Base-by-base conservation (phyloP, 2,888 invertebrate genomes). In the Dolichomitus sp. region DNA sequence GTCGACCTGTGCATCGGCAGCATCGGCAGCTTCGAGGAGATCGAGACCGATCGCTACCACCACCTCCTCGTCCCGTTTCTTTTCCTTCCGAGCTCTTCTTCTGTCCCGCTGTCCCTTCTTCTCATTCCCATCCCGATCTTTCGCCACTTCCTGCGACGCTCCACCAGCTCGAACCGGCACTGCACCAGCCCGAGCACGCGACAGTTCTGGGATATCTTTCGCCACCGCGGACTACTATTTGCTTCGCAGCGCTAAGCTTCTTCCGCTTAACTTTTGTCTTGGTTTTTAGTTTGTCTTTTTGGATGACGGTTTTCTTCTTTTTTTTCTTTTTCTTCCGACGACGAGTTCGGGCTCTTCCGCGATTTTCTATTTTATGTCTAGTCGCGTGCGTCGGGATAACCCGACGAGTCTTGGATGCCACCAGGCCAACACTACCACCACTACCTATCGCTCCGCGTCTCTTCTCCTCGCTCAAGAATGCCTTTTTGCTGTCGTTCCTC, bases 171-270 rank as follows among this genome's bases (percentile, higher is more conserved):
- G 11, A 52, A 48, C 33, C 48, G 61, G 61, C 27, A 61, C 45
- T 14, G 72, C 61, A 23, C 11, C 69, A 54, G 87, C 86, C 37
- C 11, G 42, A 89, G 90, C 89, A 89, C 90, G 90, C 90, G 90
- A 90, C 90, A 88, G 89, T 88, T 90, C 89, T 88, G 85, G 86
- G 17, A 9, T 37, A 88, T 74, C 63, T 48, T 54, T 63, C 33
- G 73, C 74, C 42, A 45, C 17, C 42, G 68, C 57, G 57, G 33
- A 57, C n/a, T n/a, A 1, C 57, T n/a, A 14, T 23, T 19, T 14
- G 50, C 23, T 11, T 50, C 17, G n/a, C 48, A n/a, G 66, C 30
- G 19, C 30, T 54, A 37, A 12, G 2, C 19, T 27, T 30, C 37
- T 14, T 12, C 5, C 23, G 23, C 23, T 23, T 23, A 23, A 23